Evolutionary conservation across 2,888 invertebrate genomes (phyloP).

Genomic region (Apoderus coryli): DNA sequence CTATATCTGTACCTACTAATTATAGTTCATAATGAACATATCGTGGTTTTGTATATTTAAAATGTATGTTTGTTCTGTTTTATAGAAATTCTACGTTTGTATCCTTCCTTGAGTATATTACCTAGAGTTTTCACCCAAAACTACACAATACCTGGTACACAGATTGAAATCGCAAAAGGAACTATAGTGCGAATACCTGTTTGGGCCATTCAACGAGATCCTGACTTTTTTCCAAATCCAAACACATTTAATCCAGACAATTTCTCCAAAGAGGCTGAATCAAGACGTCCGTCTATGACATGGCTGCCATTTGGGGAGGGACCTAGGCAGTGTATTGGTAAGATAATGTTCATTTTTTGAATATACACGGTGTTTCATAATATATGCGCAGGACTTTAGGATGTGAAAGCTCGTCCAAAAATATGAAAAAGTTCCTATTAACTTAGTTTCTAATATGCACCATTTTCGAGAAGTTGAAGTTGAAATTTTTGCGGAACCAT

Average conservation of each 20-base stretch:
- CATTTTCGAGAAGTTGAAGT: too few relatives aligned
- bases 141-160: neutral
- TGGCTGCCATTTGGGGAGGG: conserved; percentile 1
- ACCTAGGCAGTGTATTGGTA: neutral
- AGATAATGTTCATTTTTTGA: too few relatives aligned
- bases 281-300: neutral
- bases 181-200: neutral
- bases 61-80: too few relatives aligned
- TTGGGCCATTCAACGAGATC: neutral
- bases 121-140: neutral
- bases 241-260: neutral
- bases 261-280: neutral
- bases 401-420: too few relatives aligned
- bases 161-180: neutral
- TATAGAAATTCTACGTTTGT: neutral
- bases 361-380: too few relatives aligned
- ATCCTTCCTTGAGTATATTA: neutral
- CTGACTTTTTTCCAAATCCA: conserved; percentile 2
- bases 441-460: too few relatives aligned
- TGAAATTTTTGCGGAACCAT: too few relatives aligned
- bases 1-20: too few relatives aligned
- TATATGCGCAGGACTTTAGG: too few relatives aligned
- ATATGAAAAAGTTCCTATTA: too few relatives aligned
- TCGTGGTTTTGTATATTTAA: too few relatives aligned
- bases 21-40: too few relatives aligned